phyloP scores from a whole-genome alignment of 2,888 invertebrate genomes.

The Pardosa pseudoannulata region DNA sequence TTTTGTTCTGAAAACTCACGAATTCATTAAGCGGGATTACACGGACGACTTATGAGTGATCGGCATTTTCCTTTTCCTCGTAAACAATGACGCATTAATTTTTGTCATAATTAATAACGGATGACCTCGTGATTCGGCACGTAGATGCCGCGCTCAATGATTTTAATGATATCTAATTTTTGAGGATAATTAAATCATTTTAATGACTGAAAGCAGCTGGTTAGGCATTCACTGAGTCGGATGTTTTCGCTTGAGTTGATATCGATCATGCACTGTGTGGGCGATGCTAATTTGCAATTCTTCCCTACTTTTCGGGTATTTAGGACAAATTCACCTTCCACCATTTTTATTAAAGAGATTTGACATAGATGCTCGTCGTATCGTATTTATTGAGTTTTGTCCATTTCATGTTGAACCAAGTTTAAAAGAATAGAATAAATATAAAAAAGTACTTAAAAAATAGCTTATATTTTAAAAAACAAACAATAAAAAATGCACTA shows the following conservation, averaged over 20 bases:
- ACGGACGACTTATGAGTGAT: conserved; percentile 1
- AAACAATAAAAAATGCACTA: too few species aligned
- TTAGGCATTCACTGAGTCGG: neutral
- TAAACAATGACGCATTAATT: conserved; percentile 26
- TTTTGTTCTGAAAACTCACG: conserved; percentile 16
- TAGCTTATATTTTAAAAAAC: too few species aligned
- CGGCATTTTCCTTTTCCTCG: neutral
- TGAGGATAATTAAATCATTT: conserved; percentile 3
- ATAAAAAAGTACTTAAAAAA: too few species aligned
- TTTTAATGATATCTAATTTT: neutral
- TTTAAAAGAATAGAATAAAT: too few species aligned
- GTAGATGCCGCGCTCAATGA: neutral
- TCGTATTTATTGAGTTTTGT: too few species aligned
- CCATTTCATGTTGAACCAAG: too few species aligned
- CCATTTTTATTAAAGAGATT: too few species aligned
- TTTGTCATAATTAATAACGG: conserved; percentile 18
- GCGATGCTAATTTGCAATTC: neutral
- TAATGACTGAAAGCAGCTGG: neutral
- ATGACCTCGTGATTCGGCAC: conserved; percentile 15
- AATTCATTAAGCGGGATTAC: conserved; percentile 21
- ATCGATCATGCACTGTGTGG: neutral
- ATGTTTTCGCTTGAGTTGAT: neutral
- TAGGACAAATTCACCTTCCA: too few species aligned
- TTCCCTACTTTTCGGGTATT: too few species aligned
- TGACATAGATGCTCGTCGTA: too few species aligned